Percentiles rank a stretch among this genome's conserved stretches.
Evolutionary conservation across 64 coral and sea anemone genomes (phyloP).

Genomic region (Porites lutea): DNA sequence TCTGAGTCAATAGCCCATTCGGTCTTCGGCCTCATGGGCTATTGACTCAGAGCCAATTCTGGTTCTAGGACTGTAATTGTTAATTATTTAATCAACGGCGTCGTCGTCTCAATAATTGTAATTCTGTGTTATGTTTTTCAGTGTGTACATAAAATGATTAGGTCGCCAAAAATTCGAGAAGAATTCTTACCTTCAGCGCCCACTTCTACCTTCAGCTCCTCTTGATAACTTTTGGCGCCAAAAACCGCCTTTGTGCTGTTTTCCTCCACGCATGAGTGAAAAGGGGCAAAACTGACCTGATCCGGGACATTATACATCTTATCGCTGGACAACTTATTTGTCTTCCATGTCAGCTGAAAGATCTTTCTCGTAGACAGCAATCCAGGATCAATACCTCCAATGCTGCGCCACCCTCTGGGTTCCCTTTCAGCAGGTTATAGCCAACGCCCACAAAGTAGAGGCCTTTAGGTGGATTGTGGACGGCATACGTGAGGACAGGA

Average conservation of each 20-base stretch:
- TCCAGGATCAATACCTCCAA: not conserved
- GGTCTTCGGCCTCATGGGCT: no score
- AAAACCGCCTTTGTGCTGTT: not conserved
- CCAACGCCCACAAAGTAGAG: constrained; percentile 10
- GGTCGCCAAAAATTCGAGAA: no score
- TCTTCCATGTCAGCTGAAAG: constrained; percentile 3
- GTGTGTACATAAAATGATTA: not conserved
- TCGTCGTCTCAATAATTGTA: no score
- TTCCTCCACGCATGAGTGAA: not conserved
- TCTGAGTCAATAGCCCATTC: no score
- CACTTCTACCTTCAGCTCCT: constrained; percentile 22
- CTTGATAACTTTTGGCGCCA: constrained; percentile 11
- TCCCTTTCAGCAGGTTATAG: constrained; percentile 18
- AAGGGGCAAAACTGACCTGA: constrained; percentile 7
- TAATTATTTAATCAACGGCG: no score
- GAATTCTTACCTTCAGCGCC: not conserved
- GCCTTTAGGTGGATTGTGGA: not conserved
- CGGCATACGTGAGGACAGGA: no score
- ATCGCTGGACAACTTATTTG: not conserved
- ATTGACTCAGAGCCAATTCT: no score
- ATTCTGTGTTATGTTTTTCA: not conserved
- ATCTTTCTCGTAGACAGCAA: constrained; percentile 3
- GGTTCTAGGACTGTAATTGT: no score
- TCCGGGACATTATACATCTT: constrained; percentile 8
- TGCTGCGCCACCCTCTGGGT: not conserved